Evolutionary conservation across 2,797 vertebrate genomes (phyloP), one percentile per base, ranked within the genome.

Genomic region (Jordanella pulchra): DNA sequence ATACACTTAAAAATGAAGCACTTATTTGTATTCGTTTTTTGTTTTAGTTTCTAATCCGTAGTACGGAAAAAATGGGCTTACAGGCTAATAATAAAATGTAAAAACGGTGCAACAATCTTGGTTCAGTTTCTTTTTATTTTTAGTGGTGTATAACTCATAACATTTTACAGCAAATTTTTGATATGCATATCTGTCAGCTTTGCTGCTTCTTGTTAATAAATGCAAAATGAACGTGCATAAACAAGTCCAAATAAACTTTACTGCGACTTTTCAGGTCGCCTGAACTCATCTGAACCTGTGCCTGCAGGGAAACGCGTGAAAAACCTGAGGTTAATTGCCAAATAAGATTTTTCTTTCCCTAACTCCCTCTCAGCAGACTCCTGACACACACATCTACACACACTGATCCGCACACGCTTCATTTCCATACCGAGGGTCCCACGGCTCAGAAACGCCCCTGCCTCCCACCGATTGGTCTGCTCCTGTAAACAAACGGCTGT

Each of bases 401-500:
- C 77, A 21, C 28, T 11, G 54, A 45, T 68, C 39, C 71, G 51
- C 85, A 76, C 65, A 3, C 76, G 73, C 75, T 77, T 79, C 80
- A 70, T 73, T 78, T 80, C 71, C 79, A 69, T 56, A 70, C 75
- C 4, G 51, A 61, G 73, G 76, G 58, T 89, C 91, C 85, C 86
- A 79, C 88, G 79, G 71, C 15, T 25, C 12, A 32, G 53, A 3
- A 3, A 85, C 87, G 72, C 91, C 92, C 75, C 2, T 18, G 0
- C 9, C 14, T 14, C n/a, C 21, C 58, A 15, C 27, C 68, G 65
- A 95, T 93, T 93, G 93, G 95, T 18, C 70, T 25, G 0, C 68
- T 79, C 73, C 27, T 76, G n/a, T 85, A 72, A 84, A 91, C 86
- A 84, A 76, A 79, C 63, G 14, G 76, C 84, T 80, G 84, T 84